A percentile compares a stretch with the other conserved stretches of the same genome.
Evolutionary conservation across 2,113 vertebrate genomes (phyloP).

Genomic region (Glaucomys volans): DNA sequence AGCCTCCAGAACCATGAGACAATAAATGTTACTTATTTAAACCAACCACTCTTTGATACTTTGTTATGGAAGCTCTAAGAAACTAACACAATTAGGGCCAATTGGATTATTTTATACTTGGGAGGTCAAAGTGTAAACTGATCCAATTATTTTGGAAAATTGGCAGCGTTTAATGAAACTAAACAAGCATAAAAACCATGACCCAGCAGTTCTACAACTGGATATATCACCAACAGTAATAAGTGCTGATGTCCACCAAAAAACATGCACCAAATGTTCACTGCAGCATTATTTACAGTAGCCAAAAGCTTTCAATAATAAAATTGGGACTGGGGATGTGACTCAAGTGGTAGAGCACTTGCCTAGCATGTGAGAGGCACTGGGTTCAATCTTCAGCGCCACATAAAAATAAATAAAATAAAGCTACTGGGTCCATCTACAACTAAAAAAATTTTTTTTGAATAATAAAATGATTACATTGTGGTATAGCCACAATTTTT

Average conservation of each 20-base stretch:
- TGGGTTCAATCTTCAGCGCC: too few species aligned
- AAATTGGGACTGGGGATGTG: neutral
- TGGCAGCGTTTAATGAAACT: neutral
- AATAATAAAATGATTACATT: neutral
- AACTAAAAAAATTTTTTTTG: neutral
- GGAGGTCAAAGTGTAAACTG: neutral
- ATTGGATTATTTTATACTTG: neutral
- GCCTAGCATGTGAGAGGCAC: too few species aligned
- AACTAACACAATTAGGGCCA: neutral
- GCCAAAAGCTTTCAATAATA: neutral
- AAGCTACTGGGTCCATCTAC: too few species aligned
- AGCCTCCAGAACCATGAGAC: neutral
- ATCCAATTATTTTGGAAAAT: neutral
- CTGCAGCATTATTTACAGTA: neutral
- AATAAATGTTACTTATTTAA: neutral
- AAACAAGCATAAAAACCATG: neutral
- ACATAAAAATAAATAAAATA: too few species aligned
- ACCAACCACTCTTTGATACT: neutral
- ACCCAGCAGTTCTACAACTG: neutral
- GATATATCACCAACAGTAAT: neutral
- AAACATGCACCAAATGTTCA: neutral
- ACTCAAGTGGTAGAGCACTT: too few species aligned
- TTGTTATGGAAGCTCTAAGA: neutral
- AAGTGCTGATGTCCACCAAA: neutral
- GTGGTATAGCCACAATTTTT: neutral